Conservation (phyloP, 2,797 vertebrate species). For the Leptoclinus maculatus region DNA sequence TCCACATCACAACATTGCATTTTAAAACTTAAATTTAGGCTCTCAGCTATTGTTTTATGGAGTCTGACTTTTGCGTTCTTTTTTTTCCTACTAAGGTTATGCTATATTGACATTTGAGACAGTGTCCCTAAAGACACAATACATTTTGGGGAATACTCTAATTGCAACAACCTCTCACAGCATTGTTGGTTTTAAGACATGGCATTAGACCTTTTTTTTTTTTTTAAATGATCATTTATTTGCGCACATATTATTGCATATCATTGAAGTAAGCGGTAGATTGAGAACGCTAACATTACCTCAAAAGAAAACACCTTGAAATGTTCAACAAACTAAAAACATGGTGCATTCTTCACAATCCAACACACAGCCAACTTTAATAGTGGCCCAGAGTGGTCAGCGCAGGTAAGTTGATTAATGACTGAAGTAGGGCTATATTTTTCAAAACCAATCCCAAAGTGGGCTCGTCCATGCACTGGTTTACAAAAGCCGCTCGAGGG, state of each 20-base stretch:
- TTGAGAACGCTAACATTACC: not conserved
- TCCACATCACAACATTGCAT: slow-evolving; percentile 38
- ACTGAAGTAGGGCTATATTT: slow-evolving; percentile 53
- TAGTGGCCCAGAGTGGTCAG: slow-evolving; percentile 46
- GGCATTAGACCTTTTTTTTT: not conserved
- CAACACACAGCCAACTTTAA: slow-evolving; percentile 59
- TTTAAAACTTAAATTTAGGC: not conserved
- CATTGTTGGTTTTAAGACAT: not conserved
- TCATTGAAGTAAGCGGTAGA: not conserved
- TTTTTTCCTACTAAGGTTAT: not conserved
- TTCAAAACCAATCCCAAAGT: slow-evolving; percentile 63
- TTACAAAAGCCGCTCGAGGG: slow-evolving; percentile 64
- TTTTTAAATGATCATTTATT: not conserved
- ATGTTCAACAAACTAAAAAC: slow-evolving; percentile 50
- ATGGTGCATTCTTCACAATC: slow-evolving; percentile 51
- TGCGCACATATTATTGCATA: not conserved
- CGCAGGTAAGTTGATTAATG: slow-evolving; percentile 74
- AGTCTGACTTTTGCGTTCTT: not conserved
- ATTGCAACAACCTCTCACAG: not conserved
- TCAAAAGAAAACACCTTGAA: slow-evolving; percentile 45
- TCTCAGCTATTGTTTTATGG: not conserved
- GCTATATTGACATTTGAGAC: not conserved
- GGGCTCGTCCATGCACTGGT: slow-evolving; percentile 49
- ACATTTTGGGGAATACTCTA: not conserved
- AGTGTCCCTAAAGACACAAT: not conserved